These are phyloP conservation scores for Sinocyclocheilus anophthalmus DNA, from an alignment of 2,113 vertebrate genomes.

Conservation along the genomic window DNA sequence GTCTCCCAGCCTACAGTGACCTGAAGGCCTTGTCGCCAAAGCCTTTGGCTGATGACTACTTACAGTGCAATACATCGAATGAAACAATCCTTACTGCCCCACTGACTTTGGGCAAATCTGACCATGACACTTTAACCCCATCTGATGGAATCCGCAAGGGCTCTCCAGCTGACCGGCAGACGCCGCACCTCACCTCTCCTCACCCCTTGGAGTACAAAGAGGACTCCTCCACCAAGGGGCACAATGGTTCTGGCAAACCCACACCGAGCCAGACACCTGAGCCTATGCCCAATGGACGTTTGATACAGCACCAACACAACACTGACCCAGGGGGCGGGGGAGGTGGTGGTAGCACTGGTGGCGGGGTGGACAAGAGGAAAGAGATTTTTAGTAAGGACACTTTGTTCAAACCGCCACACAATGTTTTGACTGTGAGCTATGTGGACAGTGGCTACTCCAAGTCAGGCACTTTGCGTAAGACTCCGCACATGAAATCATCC, in stretches of 20 bases:
- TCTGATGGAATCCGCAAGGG: slow-evolving; percentile 90
- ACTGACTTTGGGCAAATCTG: slow-evolving; percentile 90
- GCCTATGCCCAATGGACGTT: slow-evolving; percentile 85
- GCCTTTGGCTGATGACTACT: slow-evolving; percentile 91
- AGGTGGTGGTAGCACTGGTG: slow-evolving; percentile 74
- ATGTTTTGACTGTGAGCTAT: slow-evolving; percentile 87
- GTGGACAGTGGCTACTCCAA: slow-evolving; percentile 88
- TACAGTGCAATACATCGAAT: slow-evolving; percentile 98
- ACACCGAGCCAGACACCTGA: slow-evolving; percentile 83
- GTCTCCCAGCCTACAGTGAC: slow-evolving; percentile 85
- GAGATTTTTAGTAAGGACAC: slow-evolving; percentile 99
- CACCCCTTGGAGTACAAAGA: slow-evolving; percentile 90
- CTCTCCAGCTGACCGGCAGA: slow-evolving; percentile 86
- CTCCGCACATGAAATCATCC: slow-evolving; percentile 88
- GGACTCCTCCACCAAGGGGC: slow-evolving; percentile 82
- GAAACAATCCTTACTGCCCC: slow-evolving; percentile 95
- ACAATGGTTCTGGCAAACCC: slow-evolving; percentile 75
- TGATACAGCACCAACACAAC: slow-evolving; percentile 87
- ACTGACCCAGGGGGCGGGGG: slow-evolving; percentile 81
- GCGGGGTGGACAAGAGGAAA: slow-evolving; percentile 91
- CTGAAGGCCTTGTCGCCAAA: slow-evolving; percentile 89
- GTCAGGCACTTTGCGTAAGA: slow-evolving; percentile 90
- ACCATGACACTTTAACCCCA: slow-evolving; percentile 88
- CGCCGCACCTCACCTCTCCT: slow-evolving; percentile 83
- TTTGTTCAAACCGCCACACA: slow-evolving; percentile 96